phyloP scores from a whole-genome alignment of 2,888 invertebrate species.

The Aquatica leii region DNA sequence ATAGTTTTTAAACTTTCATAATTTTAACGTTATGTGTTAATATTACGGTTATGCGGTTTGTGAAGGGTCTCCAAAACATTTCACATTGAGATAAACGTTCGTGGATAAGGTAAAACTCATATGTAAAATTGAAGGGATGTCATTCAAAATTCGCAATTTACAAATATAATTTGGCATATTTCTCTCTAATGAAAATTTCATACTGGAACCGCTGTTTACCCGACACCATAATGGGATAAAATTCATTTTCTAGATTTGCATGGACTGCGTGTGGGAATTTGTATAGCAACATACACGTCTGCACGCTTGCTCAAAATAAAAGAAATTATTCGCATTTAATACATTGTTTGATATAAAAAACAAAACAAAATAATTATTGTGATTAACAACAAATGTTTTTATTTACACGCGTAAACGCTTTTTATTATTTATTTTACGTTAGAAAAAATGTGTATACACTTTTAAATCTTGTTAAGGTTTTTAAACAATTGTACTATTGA shows the following conservation, averaged over 20 bases:
- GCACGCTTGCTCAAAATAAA: not conserved
- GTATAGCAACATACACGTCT: slow-evolving; percentile 41
- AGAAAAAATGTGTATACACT: no score
- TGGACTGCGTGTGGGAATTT: slow-evolving; percentile 52
- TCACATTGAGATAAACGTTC: not conserved
- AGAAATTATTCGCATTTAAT: no score
- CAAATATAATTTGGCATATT: slow-evolving; percentile 30
- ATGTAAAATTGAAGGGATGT: slow-evolving; percentile 23
- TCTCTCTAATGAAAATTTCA: slow-evolving; percentile 33
- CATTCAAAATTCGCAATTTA: slow-evolving; percentile 27
- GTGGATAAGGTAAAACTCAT: slow-evolving; percentile 4
- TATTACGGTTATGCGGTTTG: no score
- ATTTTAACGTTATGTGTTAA: no score
- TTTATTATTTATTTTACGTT: no score
- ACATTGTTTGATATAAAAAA: no score
- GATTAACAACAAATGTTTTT: no score
- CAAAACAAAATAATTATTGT: no score
- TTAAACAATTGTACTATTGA: slow-evolving; percentile 8
- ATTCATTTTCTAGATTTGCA: slow-evolving; percentile 52
- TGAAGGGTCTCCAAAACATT: no score
- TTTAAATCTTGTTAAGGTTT: not conserved
- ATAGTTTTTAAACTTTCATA: no score
- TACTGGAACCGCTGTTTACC: slow-evolving; percentile 41
- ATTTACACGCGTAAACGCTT: no score
- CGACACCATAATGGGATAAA: slow-evolving; percentile 48